Base-by-base conservation (phyloP, 2,888 invertebrate species). In the Scaptomyza reducta region DNA sequence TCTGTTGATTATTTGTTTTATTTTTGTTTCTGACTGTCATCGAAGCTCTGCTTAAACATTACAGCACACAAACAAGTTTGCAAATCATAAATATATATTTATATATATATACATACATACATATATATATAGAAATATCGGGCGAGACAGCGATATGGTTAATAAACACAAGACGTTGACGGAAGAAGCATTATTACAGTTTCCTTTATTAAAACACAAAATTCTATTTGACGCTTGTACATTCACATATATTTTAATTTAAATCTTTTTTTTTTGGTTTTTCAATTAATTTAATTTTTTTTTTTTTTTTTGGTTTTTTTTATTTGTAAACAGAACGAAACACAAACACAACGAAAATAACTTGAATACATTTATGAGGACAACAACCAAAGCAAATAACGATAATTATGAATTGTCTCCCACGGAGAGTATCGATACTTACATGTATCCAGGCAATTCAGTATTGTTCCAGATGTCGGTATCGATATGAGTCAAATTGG, bases 1-100 rank as follows among this genome's bases (percentile, higher is more conserved):
- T 54, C 66, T 79, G 63, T 86, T 74, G 72, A 72, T 66, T 46
- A 70, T 75, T 78, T 82, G 78, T 69, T 62, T 70, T 58, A 56
- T 70, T 70, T 70, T 65, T 71, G 71, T 72, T 74, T 76, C 77
- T 78, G 77, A 71, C 73, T 88, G 81, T 81, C 79, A 90, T 89
- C 89, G 90, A 90, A 90, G 89, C 90, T 89, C 89, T 88, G 85
- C 86, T 83, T 78, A 83, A 87, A 89, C 88, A 89, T 89, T 89
- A 87, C 89, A 90, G 90, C 88, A 85, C 79, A 81, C 77, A 78
- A 75, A 78, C 65, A 81, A 79, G 45, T 76, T 76, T 54, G 79
- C 81, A 79, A 81, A 72, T 70, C 29, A 80, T 50, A 78, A 82
- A 65, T 38, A 4, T 38, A 38, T 10, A 40, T 54, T 46, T 40